Evolutionary conservation across 2,113 vertebrate genomes (phyloP).

Genomic region (Cololabis saira): DNA sequence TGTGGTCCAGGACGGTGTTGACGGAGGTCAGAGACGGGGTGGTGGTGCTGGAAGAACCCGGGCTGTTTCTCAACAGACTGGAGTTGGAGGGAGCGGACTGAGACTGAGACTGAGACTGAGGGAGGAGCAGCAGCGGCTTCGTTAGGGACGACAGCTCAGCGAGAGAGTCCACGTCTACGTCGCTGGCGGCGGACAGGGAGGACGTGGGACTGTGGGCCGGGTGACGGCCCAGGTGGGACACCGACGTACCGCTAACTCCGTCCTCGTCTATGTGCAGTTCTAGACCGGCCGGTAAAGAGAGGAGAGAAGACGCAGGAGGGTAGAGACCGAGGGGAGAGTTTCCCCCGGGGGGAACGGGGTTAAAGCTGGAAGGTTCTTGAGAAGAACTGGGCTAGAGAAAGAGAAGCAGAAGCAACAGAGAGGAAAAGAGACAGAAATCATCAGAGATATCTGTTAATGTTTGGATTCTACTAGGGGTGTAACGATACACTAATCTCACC

Average conservation of each 20-base stretch:
- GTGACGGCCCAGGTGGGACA: constrained; percentile 11
- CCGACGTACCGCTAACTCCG: constrained; percentile 36
- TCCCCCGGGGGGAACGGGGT: constrained; percentile 51
- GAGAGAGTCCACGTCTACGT: constrained; percentile 54
- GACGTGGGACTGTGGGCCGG: constrained; percentile 61
- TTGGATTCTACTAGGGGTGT: not conserved
- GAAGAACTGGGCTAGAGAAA: constrained; percentile 88
- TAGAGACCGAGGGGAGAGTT: constrained; percentile 41
- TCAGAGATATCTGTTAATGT: constrained; percentile 33
- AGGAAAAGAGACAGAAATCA: constrained; percentile 36
- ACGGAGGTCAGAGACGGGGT: constrained; percentile 52
- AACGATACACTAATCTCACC: too few species aligned
- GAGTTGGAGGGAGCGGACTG: constrained; percentile 41
- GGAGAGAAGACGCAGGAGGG: constrained; percentile 54
- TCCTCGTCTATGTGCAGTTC: constrained; percentile 81
- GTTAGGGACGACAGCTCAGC: constrained; percentile 65
- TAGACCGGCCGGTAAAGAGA: constrained; percentile 53
- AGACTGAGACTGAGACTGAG: too few species aligned
- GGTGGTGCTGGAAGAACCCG: constrained; percentile 55
- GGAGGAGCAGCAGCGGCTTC: constrained; percentile 63
- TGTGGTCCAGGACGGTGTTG: constrained; percentile 47
- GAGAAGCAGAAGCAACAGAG: constrained; percentile 65
- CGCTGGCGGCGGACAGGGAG: constrained; percentile 59
- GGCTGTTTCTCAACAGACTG: constrained; percentile 40
- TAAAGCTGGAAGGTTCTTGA: constrained; percentile 70